phyloP scores from a whole-genome alignment of 2,113 vertebrate species.

The Symphodus melops region DNA sequence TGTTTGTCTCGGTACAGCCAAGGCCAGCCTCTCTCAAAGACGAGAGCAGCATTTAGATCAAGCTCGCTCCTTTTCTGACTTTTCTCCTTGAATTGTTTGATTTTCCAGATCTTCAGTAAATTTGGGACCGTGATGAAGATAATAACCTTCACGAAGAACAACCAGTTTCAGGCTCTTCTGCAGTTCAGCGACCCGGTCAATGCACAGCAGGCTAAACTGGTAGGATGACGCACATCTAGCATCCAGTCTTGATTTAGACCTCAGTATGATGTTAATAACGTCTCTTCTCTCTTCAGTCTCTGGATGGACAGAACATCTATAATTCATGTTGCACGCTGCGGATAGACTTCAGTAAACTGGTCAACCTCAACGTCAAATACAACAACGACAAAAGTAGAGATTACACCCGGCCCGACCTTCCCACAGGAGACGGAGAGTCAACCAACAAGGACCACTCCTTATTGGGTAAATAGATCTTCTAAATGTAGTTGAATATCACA shows the following conservation, averaged over 20 bases:
- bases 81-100: neutral
- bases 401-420: slow-evolving; percentile 97
- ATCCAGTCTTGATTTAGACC: too few species aligned
- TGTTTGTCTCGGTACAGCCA: too few species aligned
- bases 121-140: slow-evolving; percentile 99
- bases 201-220: slow-evolving; percentile 97
- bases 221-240: slow-evolving; percentile 73
- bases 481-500: too few species aligned
- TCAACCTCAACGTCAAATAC: slow-evolving; percentile 99
- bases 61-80: neutral
- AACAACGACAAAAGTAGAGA: slow-evolving; percentile 99
- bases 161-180: slow-evolving; percentile 98
- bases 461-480: slow-evolving; percentile 95
- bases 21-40: too few species aligned
- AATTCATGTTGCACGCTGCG: slow-evolving; percentile 98
- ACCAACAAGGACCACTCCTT: slow-evolving; percentile 93
- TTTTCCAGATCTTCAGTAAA: slow-evolving; percentile 94
- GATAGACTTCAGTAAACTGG: slow-evolving; percentile 99
- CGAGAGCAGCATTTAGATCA: neutral
- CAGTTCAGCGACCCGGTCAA: slow-evolving; percentile 98
- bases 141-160: slow-evolving; percentile 99
- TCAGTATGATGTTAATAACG: too few species aligned
- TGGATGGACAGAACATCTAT: slow-evolving; percentile 99
- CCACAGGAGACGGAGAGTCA: slow-evolving; percentile 94
- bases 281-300: slow-evolving; percentile 80